Base-by-base conservation (phyloP, 2,797 vertebrate species). In the Austrolebias charrua region DNA sequence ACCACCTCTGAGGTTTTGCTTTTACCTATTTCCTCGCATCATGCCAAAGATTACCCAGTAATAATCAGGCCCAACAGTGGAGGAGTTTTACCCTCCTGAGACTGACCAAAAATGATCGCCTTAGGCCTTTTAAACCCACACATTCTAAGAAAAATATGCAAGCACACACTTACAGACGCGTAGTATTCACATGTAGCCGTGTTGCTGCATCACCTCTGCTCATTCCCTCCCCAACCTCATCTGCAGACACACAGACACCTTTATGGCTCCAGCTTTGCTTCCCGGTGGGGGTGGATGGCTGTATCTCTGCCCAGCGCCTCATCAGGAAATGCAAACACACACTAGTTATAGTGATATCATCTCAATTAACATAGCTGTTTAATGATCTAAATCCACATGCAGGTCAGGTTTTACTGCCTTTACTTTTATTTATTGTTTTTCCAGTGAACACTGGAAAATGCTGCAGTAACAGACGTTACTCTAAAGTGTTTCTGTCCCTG, bases 1-100 rank as follows among this genome's bases (percentile, higher is more conserved):
- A 92, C 92, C 92, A 93, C 93, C 92, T 86, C 82, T 75, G 89
- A 91, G 89, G 59, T 70, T 78, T 80, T 76, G 80, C 86, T 78
- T 89, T 86, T 87, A 84, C 88, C 85, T 76, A 71, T 90, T 92
- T 92, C 88, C 88, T 90, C 90, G 81, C 82, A 86, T 81, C 82
- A 44, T 78, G 78, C 86, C 79, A 84, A 86, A 83, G 71, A 89
- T 88, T 87, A 86, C 76, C 84, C 79, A 71, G 84, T 83, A 82
- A 80, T 85, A 73, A 85, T 87, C 78, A 75, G 65, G 77, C 76
- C 69, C 54, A 65, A 78, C 79, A 82, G 77, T 78, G 81, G 82
- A 74, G 79, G 79, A 86, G 79, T 83, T 84, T n/a, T 86, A 73
- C 65, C 73, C 79, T 80, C 69, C 76, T 63, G 78, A 79, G 78